Percentiles rank a stretch among this genome's conserved stretches.
These are phyloP conservation scores for Eupelmus urozonus DNA, from an alignment of 2,888 invertebrate genomes.

Conservation along the genomic window DNA sequence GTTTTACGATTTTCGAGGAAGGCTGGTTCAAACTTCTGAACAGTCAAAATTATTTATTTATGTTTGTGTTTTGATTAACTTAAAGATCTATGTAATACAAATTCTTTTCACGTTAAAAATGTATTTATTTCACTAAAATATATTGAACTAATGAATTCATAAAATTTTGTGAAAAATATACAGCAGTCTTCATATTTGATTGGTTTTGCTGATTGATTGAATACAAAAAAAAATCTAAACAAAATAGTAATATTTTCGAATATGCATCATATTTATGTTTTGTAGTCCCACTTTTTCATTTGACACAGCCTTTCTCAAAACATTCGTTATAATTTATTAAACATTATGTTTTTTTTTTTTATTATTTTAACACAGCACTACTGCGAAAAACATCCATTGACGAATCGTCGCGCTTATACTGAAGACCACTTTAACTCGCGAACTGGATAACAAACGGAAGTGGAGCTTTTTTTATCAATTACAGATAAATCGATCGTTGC, in stretches of 20 bases:
- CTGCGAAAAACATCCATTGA: conserved; percentile 48
- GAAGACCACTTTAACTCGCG: conserved; percentile 27
- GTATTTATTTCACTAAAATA: too few relatives aligned
- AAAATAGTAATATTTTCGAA: too few relatives aligned
- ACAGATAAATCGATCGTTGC: background rate
- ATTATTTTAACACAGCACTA: conserved; percentile 36
- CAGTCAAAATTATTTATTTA: too few relatives aligned
- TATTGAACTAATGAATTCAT: conserved; percentile 2
- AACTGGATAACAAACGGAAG: conserved; percentile 8
- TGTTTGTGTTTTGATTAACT: too few relatives aligned
- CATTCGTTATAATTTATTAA: conserved; percentile 17
- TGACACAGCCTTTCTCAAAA: conserved; percentile 35
- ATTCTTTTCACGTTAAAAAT: too few relatives aligned
- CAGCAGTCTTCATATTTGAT: conserved; percentile 39
- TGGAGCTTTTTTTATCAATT: background rate
- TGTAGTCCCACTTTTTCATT: too few relatives aligned
- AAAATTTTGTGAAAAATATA: conserved; percentile 29
- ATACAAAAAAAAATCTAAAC: background rate
- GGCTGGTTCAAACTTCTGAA: conserved; percentile 38
- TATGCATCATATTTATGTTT: too few relatives aligned
- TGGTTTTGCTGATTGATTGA: background rate
- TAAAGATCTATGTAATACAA: too few relatives aligned
- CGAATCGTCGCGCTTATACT: conserved; percentile 35
- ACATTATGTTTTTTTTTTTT: conserved; percentile 24
- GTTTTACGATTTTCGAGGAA: conserved; percentile 40